These are phyloP conservation scores for Macrobrachium rosenbergii DNA, from an alignment of 1,140 invertebrate species.

Conservation along the genomic window DNA sequence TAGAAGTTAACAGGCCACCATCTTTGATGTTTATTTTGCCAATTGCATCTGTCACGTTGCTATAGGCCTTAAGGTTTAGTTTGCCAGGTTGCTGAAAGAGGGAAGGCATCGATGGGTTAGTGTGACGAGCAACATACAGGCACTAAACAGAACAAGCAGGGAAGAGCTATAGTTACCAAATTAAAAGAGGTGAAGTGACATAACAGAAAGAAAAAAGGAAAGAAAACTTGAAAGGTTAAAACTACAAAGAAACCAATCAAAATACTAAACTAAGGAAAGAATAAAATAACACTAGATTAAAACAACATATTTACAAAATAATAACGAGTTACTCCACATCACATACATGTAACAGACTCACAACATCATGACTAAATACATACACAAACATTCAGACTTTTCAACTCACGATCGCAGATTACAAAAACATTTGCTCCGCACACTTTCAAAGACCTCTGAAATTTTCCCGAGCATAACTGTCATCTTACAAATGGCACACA, in stretches of 20 bases:
- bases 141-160: conserved; percentile 32
- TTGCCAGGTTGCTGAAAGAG: conserved; percentile 84
- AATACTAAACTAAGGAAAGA: too few species aligned
- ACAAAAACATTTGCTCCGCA: too few species aligned
- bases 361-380: too few species aligned
- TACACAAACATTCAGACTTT: too few species aligned
- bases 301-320: too few species aligned
- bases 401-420: too few species aligned
- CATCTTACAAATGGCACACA: too few species aligned
- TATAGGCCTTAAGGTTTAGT: conserved; percentile 90
- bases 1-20: conserved; percentile 60
- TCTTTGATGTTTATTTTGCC: conserved; percentile 81
- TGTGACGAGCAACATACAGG: conserved; percentile 59
- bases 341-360: too few species aligned
- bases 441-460: too few species aligned
- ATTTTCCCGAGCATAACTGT: too few species aligned
- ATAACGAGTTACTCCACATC: too few species aligned
- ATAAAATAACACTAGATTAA: too few species aligned
- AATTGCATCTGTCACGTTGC: conserved; percentile 88
- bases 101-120: conserved; percentile 62
- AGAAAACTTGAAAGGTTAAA: background rate
- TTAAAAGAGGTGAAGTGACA: background rate
- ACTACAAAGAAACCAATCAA: background rate
- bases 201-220: background rate
- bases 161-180: conserved; percentile 24